Base-by-base conservation (phyloP, 2,888 invertebrate species). In the Stenodera caucasica region DNA sequence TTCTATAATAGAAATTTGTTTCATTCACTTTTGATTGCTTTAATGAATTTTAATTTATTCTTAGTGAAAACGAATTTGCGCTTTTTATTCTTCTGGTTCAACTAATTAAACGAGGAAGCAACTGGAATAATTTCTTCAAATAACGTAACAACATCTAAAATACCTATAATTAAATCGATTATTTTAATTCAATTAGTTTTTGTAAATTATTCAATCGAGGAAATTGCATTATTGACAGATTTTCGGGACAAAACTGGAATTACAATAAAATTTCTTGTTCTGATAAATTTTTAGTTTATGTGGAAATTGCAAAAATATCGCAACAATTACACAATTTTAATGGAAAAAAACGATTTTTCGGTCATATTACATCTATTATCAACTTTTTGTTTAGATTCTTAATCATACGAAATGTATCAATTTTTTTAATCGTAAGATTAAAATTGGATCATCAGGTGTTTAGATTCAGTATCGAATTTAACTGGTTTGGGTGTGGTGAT, bases 401-500 rank as follows among this genome's bases (percentile, higher is more conserved):
- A n/a, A n/a, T n/a, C n/a, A n/a, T n/a, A n/a, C n/a, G n/a, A n/a
- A n/a, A n/a, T n/a, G n/a, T n/a, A n/a, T n/a, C n/a, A n/a, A 30
- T 30, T 30, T 30, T 30, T 30, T 30, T 5, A 30, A 30, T 30
- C 26, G 26, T 26, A 4, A 26, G 5, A 4, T 26, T 26, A n/a
- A n/a, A n/a, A n/a, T n/a, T n/a, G n/a, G n/a, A n/a, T n/a, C n/a
- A 26, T 26, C 26, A 26, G 26, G 26, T 26, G 26, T 26, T 26
- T n/a, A n/a, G n/a, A n/a, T n/a, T n/a, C n/a, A n/a, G n/a, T n/a
- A n/a, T n/a, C n/a, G n/a, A n/a, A n/a, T n/a, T n/a, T n/a, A n/a
- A n/a, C n/a, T n/a, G n/a, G n/a, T 61, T 37, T 57, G 37, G 60
- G 60, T 40, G 57, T 61, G 57, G 57, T 60, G 15, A 32, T 35